Evolutionary conservation across 2,797 vertebrate species (phyloP), one percentile per base, ranked within the genome.

Genomic region (Sus cebifrons): DNA sequence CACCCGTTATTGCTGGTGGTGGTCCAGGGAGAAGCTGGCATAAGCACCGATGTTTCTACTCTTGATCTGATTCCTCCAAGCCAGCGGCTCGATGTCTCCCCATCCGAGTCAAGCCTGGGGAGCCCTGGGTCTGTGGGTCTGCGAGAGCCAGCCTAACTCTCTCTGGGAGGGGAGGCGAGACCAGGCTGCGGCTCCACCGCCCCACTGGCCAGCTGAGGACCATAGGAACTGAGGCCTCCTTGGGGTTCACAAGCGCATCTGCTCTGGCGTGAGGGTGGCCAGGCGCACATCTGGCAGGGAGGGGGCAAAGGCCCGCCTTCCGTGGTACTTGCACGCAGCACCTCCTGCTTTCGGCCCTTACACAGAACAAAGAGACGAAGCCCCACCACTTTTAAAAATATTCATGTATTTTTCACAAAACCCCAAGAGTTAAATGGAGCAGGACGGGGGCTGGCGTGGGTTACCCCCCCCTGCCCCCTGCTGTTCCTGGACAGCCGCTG

Each of bases 201-300:
- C 73, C 40, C 23, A 56, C 60, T 62, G 27, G 54, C 81, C 95
- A 89, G 86, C 91, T 93, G 89, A 73, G 86, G 29, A 36, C 70
- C 86, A 93, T 49, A 67, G 32, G 65, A 58, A 75, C 54, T 2
- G 54, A 88, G 70, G 87, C 78, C 86, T 79, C 27, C 60, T 23
- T 9, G 23, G 75, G 52, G 44, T 64, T 49, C 44, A 8, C 20
- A 36, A 40, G 29, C 49, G 49, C 88, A n/a, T 81, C 96, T 92
- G 91, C 40, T 58, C 12, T 13, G 25, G 65, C 8, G 3, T 1
- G 74, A 36, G 79, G 36, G 44, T 1, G 7, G 52, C 84, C 82
- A 74, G 78, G 44, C 27, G 12, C 60, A 84, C 70, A 78, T 56
- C 60, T 70, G 78, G 70, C 77, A 52, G n/a, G 32, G 54, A 68